Evolutionary conservation across 2,113 vertebrate species (phyloP), one percentile per base, ranked within the genome.

Genomic region (Tinamus guttatus): DNA sequence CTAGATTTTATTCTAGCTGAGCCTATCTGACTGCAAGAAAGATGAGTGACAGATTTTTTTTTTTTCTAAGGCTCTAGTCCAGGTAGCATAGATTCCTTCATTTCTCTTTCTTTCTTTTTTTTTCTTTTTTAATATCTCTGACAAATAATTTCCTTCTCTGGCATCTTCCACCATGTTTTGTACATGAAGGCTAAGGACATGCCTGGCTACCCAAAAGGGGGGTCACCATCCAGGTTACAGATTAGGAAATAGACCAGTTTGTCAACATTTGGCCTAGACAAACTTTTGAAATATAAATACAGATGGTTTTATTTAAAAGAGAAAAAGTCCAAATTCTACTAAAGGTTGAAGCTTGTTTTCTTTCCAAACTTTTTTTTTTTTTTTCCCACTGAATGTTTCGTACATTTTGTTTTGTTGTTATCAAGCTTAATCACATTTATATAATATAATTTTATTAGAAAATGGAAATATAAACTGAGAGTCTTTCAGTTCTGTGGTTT

Each of bases 261-360:
- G 96, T 97, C 96, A 95, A 97, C 95, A 96, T 87, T 90, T 97
- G 96, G 92, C 91, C 81, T 63, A 13, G n/a, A 85, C 38, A 85
- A 88, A 70, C 49, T 91, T 93, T 67, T 32, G 60, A 92, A 94
- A 80, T 89, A 95, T 87, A 95, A 96, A 97, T 97, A 97, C 96
- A 97, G 96, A 95, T 97, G 96, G 86, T 97, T 95, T 88, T 94
- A 68, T 95, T 96, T 96, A 97, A 93, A 95, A 91, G 86, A 91
- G 83, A 92, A 94, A 91, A 95, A 63, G 76, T 89, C 59, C 89
- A 91, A 91, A 75, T 81, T 75, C 76, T 78, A 28, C 52, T 87
- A 51, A 89, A 93, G 56, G 68, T 78, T 95, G 71, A 92, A 89
- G 58, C 54, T 82, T 95, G 88, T 92, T 90, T 94, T 81, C 85